Evolutionary conservation across 2,888 invertebrate species (phyloP).

Genomic region (Venustoraphidia nigricollis): DNA sequence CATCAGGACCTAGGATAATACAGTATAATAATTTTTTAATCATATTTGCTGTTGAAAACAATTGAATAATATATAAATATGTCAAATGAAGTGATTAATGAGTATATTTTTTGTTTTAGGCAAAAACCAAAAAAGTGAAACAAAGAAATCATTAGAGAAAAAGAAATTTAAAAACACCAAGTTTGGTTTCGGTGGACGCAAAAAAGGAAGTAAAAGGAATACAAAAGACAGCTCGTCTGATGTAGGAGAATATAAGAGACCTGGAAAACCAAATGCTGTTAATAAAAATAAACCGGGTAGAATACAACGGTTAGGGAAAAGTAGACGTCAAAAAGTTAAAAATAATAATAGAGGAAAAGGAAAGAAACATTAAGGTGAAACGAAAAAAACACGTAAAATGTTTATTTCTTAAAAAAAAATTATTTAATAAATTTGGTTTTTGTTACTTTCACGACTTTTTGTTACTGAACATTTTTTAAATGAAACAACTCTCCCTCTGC

Average conservation of each 20-base stretch:
- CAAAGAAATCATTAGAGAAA: slow-evolving; percentile 30
- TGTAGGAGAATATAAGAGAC: slow-evolving; percentile 36
- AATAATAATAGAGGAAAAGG: slow-evolving; percentile 16
- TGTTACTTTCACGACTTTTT: no score
- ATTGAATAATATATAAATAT: no score
- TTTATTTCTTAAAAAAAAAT: no score
- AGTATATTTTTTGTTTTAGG: no score
- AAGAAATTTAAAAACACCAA: slow-evolving; percentile 63
- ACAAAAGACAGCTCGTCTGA: slow-evolving; percentile 64
- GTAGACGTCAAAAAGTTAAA: slow-evolving; percentile 29
- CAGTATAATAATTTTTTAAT: no score
- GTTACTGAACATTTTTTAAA: no score
- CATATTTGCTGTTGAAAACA: no score
- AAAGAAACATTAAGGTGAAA: slow-evolving; percentile 10
- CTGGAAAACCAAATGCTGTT: slow-evolving; percentile 18
- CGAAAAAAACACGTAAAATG: no score
- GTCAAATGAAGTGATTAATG: no score
- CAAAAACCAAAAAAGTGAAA: slow-evolving; percentile 20
- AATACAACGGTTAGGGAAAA: slow-evolving; percentile 29
- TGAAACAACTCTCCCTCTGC: no score
- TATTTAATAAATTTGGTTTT: no score
- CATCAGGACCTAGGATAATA: no score
- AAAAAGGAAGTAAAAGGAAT: slow-evolving; percentile 77
- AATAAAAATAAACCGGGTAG: slow-evolving; percentile 13
- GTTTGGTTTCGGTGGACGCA: slow-evolving; percentile 93